Evolutionary conservation across 1,140 invertebrate genomes (phyloP).

Genomic region (Psilanteris sp.): DNA sequence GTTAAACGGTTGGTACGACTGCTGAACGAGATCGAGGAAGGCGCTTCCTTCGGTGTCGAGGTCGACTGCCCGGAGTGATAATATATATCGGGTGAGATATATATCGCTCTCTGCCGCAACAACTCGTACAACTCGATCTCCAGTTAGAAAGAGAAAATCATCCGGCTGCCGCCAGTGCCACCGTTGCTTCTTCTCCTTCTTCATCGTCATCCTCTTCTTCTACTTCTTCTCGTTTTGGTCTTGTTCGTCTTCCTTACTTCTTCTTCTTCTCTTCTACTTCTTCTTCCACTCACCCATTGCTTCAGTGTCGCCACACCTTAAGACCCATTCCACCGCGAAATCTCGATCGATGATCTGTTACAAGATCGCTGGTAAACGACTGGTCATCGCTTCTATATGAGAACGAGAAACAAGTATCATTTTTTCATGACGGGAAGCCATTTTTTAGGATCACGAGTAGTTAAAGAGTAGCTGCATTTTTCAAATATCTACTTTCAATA

Average conservation of each 20-base stretch:
- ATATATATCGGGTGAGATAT: conserved; percentile 66
- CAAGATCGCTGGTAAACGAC: conserved; percentile 60
- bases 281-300: conserved; percentile 57
- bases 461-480: conserved; percentile 10
- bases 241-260: too few species aligned
- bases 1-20: conserved; percentile 65
- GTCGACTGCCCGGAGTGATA: conserved; percentile 66
- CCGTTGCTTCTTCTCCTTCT: conserved; percentile 13
- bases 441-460: conserved; percentile 42
- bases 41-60: conserved; percentile 65
- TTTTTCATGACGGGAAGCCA: conserved; percentile 40
- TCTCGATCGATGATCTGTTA: conserved; percentile 63
- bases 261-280: too few species aligned
- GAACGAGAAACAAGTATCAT: conserved; percentile 49
- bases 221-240: conserved; percentile 9
- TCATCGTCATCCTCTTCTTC: conserved; percentile 6
- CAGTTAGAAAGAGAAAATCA: conserved; percentile 61
- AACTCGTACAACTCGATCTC: conserved; percentile 64
- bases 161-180: conserved; percentile 41
- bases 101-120: conserved; percentile 60
- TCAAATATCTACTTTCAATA: conserved; percentile 25
- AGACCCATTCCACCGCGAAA: conserved; percentile 57
- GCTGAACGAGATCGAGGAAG: conserved; percentile 65
- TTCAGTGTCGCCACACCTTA: conserved; percentile 63
- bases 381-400: conserved; percentile 54